Base-by-base conservation (phyloP, 2,888 invertebrate species). In the Chouioia cunea region DNA sequence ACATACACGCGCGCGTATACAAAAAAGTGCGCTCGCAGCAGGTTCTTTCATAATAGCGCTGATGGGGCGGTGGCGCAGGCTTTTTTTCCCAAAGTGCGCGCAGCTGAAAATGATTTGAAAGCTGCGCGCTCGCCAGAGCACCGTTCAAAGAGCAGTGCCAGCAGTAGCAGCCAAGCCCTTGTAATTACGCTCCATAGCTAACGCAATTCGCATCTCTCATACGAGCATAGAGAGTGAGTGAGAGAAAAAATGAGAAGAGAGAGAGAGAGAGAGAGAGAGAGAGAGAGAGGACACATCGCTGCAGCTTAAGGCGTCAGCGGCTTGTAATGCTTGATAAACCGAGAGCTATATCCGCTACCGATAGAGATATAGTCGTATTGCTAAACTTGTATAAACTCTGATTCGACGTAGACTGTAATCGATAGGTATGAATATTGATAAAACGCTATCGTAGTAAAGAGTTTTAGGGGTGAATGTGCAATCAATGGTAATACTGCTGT, bases 51-150 rank as follows among this genome's bases (percentile, higher is more conserved):
- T 50, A n/a, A 59, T 27, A 58, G 44, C 8, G 54, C 48, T 14
- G 50, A 20, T 22, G 36, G 20, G 53, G 46, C 48, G 48, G 47
- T 16, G 36, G 20, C 50, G 43, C 46, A 27, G 36, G 23, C 43
- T 20, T 59, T 59, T 66, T 66, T 53, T n/a, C n/a, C 36, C 36
- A 66, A 66, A 66, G 66, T 59, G 46, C 66, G 53, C 20, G 8
- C 46, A 36, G 50, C 53, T 52, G 44, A 64, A 70, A 65, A 65
- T 70, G 54, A 70, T 60, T 70, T 64, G 63, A 63, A 57, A 63
- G 58, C n/a, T n/a, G n/a, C n/a, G n/a, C n/a, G n/a, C n/a, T n/a
- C n/a, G n/a, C 63, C 57, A 48, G 50, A 62, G 50, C n/a, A n/a
- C 15, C 23, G 12, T 50, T 44, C 50, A 64, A 44, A 57, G 65